Evolutionary conservation across 2,113 vertebrate species (phyloP), one percentile per base, ranked within the genome.

Genomic region (Sprattus sprattus): DNA sequence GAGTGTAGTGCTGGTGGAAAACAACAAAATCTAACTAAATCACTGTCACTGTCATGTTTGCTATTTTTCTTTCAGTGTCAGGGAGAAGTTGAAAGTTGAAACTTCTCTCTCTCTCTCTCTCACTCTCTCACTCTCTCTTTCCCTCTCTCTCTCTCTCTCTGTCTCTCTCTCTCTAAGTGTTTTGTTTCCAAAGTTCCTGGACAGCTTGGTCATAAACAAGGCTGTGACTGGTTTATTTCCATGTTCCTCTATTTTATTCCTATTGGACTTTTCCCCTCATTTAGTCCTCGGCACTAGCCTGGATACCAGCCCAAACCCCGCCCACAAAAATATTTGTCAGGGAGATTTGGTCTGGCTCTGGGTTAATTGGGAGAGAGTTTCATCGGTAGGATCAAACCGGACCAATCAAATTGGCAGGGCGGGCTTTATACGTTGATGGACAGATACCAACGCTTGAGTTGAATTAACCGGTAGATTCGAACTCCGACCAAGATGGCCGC

Each of bases 51-150:
- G n/a, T 22, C 18, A 60, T 60, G 18, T 0, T 16, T 54, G 52
- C 52, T 60, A 60, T 60, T 67, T 67, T 28, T 25, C n/a, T 67
- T 67, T n/a, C 64, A 67, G 54, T 67, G 57, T 64, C 57, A 64
- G 20, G 9, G n/a, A 28, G 64, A 25, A 67, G 6, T 11, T 67
- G 60, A n/a, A n/a, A n/a, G n/a, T 39, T 39, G 39, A 39, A 39
- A 39, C 9, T 67, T 67, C 1, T 67, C 64, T 28, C 11, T 67
- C 50, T 7, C 20, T n/a, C 20, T n/a, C 57, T 54, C 52, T 54
- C 4, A 2, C 15, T 15, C 18, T 18, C 15, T 18, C 52, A 20
- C 52, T 18, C 46, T 54, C 13, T 54, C 52, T 54, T 16, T 18
- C 52, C 20, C 4, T 54, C 15, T 54, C 52, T 54, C 15, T 18